Evolutionary conservation across 2,113 vertebrate genomes (phyloP).

Genomic region (Leptodactylus fuscus): DNA sequence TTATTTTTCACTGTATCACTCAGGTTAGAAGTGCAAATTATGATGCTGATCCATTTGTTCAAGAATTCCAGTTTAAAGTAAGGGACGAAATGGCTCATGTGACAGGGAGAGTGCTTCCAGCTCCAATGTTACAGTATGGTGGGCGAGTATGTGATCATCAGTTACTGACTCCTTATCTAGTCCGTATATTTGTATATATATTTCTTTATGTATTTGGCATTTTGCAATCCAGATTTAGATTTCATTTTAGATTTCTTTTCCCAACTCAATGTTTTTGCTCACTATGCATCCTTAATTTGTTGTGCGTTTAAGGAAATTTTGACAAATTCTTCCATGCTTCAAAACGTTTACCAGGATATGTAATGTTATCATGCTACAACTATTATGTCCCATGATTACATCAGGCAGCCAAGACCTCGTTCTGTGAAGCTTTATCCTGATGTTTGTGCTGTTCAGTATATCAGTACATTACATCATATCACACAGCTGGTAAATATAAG

Average conservation of each 20-base stretch:
- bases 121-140: conserved; percentile 97
- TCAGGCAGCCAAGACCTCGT: too few relatives aligned
- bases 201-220: neutral
- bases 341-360: too few relatives aligned
- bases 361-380: neutral
- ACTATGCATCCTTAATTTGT: neutral
- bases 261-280: too few relatives aligned
- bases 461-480: neutral
- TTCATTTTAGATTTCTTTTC: neutral
- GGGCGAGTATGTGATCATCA: conserved; percentile 86
- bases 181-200: neutral
- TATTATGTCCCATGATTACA: neutral
- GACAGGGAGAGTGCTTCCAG: conserved; percentile 95
- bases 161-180: neutral
- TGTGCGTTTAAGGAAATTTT: neutral
- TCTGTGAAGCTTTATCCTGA: too few relatives aligned
- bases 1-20: neutral
- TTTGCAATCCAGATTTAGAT: neutral
- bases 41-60: conserved; percentile 95
- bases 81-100: conserved; percentile 99
- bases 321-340: neutral
- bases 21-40: conserved; percentile 99
- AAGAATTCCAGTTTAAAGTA: conserved; percentile 98
- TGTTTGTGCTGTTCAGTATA: too few relatives aligned
- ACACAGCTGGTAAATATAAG: neutral